Evolutionary conservation across 2,888 invertebrate species (phyloP).

Genomic region (Chymomyza amoena): DNA sequence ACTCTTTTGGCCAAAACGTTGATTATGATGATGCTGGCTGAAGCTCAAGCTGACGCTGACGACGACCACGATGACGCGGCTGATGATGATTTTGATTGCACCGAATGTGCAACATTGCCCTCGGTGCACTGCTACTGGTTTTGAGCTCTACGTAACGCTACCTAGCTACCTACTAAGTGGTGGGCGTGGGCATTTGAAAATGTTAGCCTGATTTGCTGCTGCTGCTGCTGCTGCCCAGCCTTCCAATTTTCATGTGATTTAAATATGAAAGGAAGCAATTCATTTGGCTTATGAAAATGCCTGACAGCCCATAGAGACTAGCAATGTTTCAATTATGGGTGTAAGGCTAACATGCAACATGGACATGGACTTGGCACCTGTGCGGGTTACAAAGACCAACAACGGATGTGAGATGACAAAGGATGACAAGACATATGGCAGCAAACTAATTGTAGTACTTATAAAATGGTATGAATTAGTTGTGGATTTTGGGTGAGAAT

Average conservation of each 20-base stretch:
- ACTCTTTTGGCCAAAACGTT: conserved; percentile 51
- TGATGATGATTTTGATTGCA: conserved; percentile 47
- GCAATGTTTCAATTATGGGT: conserved; percentile 59
- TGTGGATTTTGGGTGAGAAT: too few species aligned
- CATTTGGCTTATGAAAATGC: conserved; percentile 53
- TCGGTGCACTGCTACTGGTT: conserved; percentile 57
- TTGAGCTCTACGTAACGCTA: conserved; percentile 39
- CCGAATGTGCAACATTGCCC: conserved; percentile 29
- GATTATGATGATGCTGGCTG: conserved; percentile 34
- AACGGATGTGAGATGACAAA: neutral
- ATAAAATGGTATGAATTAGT: too few species aligned
- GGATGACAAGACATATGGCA: neutral
- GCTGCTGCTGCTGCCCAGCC: conserved; percentile 25
- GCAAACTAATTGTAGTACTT: neutral
- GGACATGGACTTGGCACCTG: neutral
- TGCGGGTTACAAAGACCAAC: neutral
- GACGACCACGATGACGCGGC: conserved; percentile 22
- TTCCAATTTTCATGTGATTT: conserved; percentile 35
- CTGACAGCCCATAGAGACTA: conserved; percentile 30
- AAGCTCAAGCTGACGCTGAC: conserved; percentile 32
- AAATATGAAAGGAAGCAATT: conserved; percentile 63
- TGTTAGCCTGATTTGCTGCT: conserved; percentile 40
- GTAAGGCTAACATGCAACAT: neutral
- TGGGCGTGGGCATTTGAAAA: conserved; percentile 63
- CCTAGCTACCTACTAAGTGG: conserved; percentile 35